Evolutionary conservation across 2,797 vertebrate genomes (phyloP).

Genomic region (Choloepus didactylus): DNA sequence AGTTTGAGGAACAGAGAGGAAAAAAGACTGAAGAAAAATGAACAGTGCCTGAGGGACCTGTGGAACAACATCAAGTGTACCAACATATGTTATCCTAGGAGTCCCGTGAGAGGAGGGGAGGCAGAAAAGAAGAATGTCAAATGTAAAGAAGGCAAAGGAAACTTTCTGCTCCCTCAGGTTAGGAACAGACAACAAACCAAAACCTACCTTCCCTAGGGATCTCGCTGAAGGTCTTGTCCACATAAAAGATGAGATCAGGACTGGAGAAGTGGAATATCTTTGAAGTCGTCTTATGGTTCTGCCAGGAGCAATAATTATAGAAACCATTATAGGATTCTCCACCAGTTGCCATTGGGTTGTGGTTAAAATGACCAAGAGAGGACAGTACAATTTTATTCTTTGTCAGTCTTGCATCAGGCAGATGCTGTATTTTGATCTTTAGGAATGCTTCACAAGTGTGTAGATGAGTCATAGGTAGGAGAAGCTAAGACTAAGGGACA

Average conservation of each 20-base stretch:
- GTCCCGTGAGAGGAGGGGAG: too few species aligned
- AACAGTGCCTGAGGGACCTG: too few species aligned
- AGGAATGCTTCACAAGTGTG: not conserved
- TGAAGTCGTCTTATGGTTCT: not conserved
- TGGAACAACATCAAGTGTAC: too few species aligned
- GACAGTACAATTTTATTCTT: not conserved
- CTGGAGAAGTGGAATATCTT: not conserved
- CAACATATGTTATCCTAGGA: too few species aligned
- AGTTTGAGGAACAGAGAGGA: too few species aligned
- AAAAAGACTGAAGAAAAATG: too few species aligned
- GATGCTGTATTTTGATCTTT: not conserved
- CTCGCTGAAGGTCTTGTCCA: too few species aligned
- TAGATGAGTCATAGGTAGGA: not conserved
- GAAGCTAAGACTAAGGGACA: not conserved
- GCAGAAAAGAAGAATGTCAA: too few species aligned
- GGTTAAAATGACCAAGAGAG: not conserved
- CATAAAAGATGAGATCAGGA: not conserved
- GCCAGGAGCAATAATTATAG: fast-evolving
- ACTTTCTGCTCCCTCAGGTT: too few species aligned
- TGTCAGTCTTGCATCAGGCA: not conserved
- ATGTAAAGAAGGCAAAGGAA: not conserved
- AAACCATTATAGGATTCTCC: not conserved
- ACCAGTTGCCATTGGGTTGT: not conserved
- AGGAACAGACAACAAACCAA: not conserved
- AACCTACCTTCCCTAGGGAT: not conserved